Percentiles rank a stretch among this genome's conserved stretches.
Evolutionary conservation across 2,888 invertebrate species (phyloP).

Genomic region (Apamea monoglypha): DNA sequence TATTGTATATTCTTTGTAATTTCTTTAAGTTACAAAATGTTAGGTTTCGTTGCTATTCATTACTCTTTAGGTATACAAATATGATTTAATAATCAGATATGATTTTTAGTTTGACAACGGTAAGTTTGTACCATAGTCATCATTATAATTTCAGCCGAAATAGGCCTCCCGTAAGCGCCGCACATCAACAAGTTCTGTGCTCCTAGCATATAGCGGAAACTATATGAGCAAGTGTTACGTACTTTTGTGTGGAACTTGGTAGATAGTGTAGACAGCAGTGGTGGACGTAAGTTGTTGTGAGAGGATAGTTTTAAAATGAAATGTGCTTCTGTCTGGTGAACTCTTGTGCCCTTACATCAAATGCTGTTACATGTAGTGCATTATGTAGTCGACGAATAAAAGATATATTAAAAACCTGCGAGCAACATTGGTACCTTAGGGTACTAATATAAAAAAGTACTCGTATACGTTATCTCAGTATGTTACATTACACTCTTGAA

Average conservation of each 20-base stretch:
- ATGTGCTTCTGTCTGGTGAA: constrained; percentile 34
- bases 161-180: background rate
- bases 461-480: background rate
- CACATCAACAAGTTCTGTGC: background rate
- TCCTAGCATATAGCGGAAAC: background rate
- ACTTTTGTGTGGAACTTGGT: background rate
- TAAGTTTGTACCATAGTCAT: background rate
- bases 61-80: background rate
- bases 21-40: background rate
- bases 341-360: constrained; percentile 35
- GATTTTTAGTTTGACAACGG: background rate
- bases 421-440: background rate
- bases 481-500: background rate
- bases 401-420: constrained; percentile 3
- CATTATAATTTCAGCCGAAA: background rate
- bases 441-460: background rate
- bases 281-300: background rate
- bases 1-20: background rate
- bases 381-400: background rate
- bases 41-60: background rate
- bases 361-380: background rate
- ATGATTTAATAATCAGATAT: background rate
- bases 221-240: background rate
- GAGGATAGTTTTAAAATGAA: constrained; percentile 19
- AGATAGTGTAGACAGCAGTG: background rate